A percentile compares a stretch with the other conserved stretches of the same genome.
phyloP scores from a whole-genome alignment of 2,888 invertebrate genomes.

The Siphonodentalium dalli region DNA sequence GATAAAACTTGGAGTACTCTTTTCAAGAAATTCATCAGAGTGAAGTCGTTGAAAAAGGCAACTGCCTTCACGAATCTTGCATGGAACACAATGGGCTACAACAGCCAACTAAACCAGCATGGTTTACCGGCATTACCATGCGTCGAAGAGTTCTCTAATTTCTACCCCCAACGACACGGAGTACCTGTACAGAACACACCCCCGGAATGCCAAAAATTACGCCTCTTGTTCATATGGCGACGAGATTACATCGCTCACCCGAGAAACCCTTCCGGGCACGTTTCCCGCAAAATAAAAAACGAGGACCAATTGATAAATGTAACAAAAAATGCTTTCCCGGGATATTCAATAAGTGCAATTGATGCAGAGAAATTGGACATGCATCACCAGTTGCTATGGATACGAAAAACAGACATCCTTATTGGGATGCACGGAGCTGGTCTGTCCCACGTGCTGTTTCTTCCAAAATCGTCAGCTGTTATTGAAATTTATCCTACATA shows the following conservation, averaged over 20 bases:
- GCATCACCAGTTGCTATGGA: conserved; percentile 47
- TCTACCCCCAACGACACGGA: conserved; percentile 45
- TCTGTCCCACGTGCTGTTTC: conserved; percentile 56
- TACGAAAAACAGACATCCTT: conserved; percentile 56
- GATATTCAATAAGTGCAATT: conserved; percentile 37
- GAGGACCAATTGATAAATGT: conserved; percentile 54
- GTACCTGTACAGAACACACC: conserved; percentile 19
- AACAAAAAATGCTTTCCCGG: conserved; percentile 34
- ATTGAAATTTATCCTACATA: conserved; percentile 57
- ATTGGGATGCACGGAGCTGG: conserved; percentile 65
- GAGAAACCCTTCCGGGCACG: conserved; percentile 55
- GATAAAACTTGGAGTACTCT: conserved; percentile 54
- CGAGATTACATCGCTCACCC: conserved; percentile 62
- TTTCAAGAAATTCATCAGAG: conserved; percentile 49
- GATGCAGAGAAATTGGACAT: conserved; percentile 56
- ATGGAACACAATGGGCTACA: conserved; percentile 58
- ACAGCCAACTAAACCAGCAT: conserved; percentile 52
- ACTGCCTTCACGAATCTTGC: conserved; percentile 39
- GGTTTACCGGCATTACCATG: conserved; percentile 39
- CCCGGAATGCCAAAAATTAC: conserved; percentile 45
- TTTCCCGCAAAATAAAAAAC: conserved; percentile 59
- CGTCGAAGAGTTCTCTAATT: conserved; percentile 52
- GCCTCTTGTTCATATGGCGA: conserved; percentile 59
- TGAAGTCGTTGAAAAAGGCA: conserved; percentile 36
- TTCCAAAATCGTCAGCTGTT: conserved; percentile 54